Evolutionary conservation across 2,797 vertebrate genomes (phyloP).

Genomic region (Gambelia wislizenii): DNA sequence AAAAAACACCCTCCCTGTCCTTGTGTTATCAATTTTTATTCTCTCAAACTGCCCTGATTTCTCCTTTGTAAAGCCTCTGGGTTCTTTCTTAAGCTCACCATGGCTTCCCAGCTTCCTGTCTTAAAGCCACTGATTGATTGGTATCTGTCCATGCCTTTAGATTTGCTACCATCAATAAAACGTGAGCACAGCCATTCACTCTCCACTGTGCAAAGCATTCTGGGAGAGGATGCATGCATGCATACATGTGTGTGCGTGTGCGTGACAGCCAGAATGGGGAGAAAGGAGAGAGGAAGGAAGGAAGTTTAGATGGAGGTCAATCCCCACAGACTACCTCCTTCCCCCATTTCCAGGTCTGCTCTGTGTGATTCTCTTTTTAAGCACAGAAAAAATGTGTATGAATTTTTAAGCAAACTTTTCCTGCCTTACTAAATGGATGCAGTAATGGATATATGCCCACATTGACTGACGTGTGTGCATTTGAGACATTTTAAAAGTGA

Average conservation of each 20-base stretch:
- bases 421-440: too few relatives aligned
- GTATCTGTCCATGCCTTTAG: constrained; percentile 47
- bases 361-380: too few relatives aligned
- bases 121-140: constrained; percentile 39
- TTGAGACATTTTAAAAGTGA: too few relatives aligned
- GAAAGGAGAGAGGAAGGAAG: neutral
- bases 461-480: too few relatives aligned
- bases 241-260: neutral
- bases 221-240: neutral
- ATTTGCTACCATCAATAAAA: constrained; percentile 60
- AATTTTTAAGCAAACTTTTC: too few relatives aligned
- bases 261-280: too few relatives aligned
- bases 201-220: constrained; percentile 60
- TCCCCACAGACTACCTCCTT: too few relatives aligned
- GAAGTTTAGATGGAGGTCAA: neutral
- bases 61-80: constrained; percentile 46
- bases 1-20: neutral
- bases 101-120: constrained; percentile 48
- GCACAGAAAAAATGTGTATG: too few relatives aligned
- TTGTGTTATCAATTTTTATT: constrained; percentile 37
- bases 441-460: too few relatives aligned
- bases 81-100: constrained; percentile 47
- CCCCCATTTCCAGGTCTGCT: too few relatives aligned
- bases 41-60: constrained; percentile 48
- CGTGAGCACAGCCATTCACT: constrained; percentile 23